Percentiles rank a stretch among this genome's conserved stretches.
Evolutionary conservation across 1,140 invertebrate species (phyloP).

Genomic region (Tetramorium parvispinum): DNA sequence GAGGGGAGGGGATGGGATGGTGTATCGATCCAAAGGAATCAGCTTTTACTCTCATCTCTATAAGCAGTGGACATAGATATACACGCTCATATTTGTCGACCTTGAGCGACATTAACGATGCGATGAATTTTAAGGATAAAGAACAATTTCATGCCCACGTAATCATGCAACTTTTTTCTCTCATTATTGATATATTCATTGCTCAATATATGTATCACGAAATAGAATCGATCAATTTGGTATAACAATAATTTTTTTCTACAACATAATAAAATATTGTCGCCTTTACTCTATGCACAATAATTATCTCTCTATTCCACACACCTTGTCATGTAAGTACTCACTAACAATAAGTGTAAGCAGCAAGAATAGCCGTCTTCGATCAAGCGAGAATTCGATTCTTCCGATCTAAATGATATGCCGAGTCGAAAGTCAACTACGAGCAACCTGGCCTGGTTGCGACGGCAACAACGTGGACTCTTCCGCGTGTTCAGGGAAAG

Average conservation of each 20-base stretch:
- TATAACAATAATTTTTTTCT: neutral
- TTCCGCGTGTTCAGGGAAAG: slow-evolving; percentile 32
- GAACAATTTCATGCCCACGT: neutral
- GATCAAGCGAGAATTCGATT: neutral
- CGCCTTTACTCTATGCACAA: neutral
- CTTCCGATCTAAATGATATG: slow-evolving; percentile 7
- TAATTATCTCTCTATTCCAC: neutral
- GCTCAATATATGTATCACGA: neutral
- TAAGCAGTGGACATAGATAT: neutral
- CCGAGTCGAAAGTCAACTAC: slow-evolving; percentile 15
- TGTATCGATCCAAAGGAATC: slow-evolving; percentile 61
- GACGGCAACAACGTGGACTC: slow-evolving; percentile 49
- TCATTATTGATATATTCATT: neutral
- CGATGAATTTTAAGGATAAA: slow-evolving; percentile 38
- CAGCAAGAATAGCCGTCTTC: neutral
- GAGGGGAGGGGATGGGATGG: neutral
- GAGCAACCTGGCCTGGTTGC: slow-evolving; percentile 10
- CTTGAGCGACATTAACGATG: slow-evolving; percentile 61
- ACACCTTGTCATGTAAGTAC: neutral
- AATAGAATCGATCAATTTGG: neutral
- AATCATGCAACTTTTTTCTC: neutral
- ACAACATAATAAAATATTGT: neutral
- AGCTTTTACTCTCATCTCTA: slow-evolving; percentile 60
- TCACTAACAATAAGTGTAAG: neutral
- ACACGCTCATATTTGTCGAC: slow-evolving; percentile 30